These are phyloP conservation scores for Halictus ligatus DNA, from an alignment of 2,888 invertebrate species.

Conservation along the genomic window DNA sequence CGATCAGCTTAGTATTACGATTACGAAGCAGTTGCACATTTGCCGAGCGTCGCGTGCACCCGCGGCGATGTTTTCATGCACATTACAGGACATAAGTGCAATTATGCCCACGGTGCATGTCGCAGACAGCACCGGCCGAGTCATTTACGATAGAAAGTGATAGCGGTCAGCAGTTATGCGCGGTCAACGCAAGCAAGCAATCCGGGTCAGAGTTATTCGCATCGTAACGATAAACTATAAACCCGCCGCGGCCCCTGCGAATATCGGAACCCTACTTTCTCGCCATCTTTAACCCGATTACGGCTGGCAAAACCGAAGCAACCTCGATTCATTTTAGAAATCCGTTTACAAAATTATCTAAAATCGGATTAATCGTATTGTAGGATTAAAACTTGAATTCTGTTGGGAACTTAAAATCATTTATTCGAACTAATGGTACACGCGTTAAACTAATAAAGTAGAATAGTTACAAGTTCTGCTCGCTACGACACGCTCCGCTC, in stretches of 20 bases:
- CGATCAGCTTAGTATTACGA: slow-evolving; percentile 19
- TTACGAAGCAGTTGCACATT: slow-evolving; percentile 43
- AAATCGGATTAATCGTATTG: no score
- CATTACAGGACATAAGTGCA: slow-evolving; percentile 14
- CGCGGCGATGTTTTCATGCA: slow-evolving; percentile 37
- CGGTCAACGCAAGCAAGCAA: slow-evolving; percentile 75
- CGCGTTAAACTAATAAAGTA: no score
- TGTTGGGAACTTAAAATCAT: no score
- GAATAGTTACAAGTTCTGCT: no score
- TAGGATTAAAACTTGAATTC: no score
- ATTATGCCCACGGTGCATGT: slow-evolving; percentile 31
- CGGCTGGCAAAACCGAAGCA: background rate
- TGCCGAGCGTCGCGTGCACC: slow-evolving; percentile 28
- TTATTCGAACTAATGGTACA: no score
- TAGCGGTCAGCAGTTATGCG: slow-evolving; percentile 68
- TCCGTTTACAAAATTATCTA: no score
- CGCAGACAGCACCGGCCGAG: slow-evolving; percentile 50
- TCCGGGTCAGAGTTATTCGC: slow-evolving; percentile 81
- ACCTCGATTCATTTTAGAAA: background rate
- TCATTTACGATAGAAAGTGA: slow-evolving; percentile 69
- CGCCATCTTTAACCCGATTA: slow-evolving; percentile 56
- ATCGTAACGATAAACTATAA: slow-evolving; percentile 66
- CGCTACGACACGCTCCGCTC: no score
- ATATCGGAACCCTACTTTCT: slow-evolving; percentile 57
- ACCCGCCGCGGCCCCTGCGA: slow-evolving; percentile 55